These are phyloP conservation scores for Mirza zaza DNA, from an alignment of 2,113 vertebrate genomes.

Conservation along the genomic window DNA sequence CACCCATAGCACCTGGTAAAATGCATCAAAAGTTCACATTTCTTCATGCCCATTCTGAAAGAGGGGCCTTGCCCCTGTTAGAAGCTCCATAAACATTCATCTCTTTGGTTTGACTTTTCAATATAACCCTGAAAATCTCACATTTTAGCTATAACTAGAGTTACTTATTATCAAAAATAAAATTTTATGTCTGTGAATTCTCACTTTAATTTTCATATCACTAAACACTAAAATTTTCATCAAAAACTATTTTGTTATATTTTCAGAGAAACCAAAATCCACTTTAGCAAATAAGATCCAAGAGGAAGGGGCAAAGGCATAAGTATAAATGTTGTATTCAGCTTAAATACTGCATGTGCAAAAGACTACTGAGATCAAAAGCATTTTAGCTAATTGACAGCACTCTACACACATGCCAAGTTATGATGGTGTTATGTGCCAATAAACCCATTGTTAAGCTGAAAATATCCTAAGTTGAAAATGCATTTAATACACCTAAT, in stretches of 20 bases:
- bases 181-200: not conserved
- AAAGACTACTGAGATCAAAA: not conserved
- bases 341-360: not conserved
- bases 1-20: not conserved
- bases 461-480: not conserved
- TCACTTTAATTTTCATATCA: not conserved
- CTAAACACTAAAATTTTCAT: not conserved
- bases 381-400: not conserved
- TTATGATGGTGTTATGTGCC: not conserved
- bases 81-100: not conserved
- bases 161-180: not conserved
- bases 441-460: not conserved
- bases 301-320: not conserved
- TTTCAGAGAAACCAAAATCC: constrained; percentile 4
- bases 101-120: not conserved
- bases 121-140: not conserved
- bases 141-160: not conserved
- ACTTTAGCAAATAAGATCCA: not conserved
- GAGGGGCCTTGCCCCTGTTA: not conserved
- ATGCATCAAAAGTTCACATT: not conserved
- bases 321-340: not conserved
- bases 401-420: not conserved
- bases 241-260: constrained; percentile 19
- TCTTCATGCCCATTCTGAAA: not conserved
- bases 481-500: not conserved